Evolutionary conservation across 2,888 invertebrate species (phyloP), one percentile per base, ranked within the genome.

Genomic region (Choristoneura rosaceana): DNA sequence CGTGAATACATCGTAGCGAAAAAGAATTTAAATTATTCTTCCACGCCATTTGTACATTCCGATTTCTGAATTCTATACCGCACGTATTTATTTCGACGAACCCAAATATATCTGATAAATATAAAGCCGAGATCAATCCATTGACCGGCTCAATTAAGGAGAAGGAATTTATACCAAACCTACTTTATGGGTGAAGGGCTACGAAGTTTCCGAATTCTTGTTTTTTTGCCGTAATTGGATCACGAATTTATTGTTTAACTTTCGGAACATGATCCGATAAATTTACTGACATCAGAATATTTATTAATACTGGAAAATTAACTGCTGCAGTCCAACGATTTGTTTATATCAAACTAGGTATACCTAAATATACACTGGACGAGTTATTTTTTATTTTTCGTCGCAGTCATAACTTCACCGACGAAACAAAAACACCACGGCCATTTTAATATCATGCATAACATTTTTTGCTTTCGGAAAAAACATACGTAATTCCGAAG

Each of bases 121-220:
- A 67, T 50, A 25, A 62, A 71, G 34, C 50, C 8, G 66, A 67
- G 71, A 62, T 63, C 71, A 71, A 63, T 71, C 55, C 61, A 15
- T 60, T 71, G 34, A 63, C 71, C 71, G 71, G 38, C 62, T 71
- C 71, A 71, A 71, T 71, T 71, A 71, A 71, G 67, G 43, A 47
- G 9, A 47, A 41, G 62, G 67, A 68, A 71, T 71, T 66, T 71
- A 62, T 62, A 55, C 52, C 62, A 33, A 67, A 59, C 71, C 58
- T 67, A 62, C 47, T 71, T 71, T 71, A 71, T 68, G 55, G 41
- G 50, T 65, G 58, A 65, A 63, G 71, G 63, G 47, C 47, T 71
- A 58, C 47, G 17, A 15, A 50, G 62, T 58, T 59, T 59, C 58
- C 14, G 62, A 63, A 63, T 63, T 66, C n/a, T 47, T 55, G 52